Evolutionary conservation across 2,113 vertebrate genomes (phyloP), one percentile per base, ranked within the genome.

Genomic region (Daubentonia madagascariensis): DNA sequence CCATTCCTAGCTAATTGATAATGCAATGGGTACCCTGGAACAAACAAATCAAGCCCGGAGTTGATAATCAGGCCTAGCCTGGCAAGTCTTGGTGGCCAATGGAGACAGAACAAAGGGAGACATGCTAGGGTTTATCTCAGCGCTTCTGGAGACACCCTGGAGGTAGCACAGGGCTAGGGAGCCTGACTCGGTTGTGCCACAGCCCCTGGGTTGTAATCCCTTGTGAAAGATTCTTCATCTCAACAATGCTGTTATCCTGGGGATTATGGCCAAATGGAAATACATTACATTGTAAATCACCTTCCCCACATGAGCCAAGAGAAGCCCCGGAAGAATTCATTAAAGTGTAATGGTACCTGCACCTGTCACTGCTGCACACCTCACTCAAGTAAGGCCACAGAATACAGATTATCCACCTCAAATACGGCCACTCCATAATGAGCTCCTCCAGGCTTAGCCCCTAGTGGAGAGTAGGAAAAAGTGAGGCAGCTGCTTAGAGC

Each of bases 291-390:
- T 93, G 45, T 59, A 93, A 91, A 78, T 72, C 84, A 76, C 25
- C 52, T 89, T 67, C 70, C 80, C 73, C 9, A 45, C 40, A 32
- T 57, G 57, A 32, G 57, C 63, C 52, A 18, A 94, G 91, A 89
- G 73, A 96, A 67, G 50, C 43, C 70, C 93, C 83, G n/a, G 92
- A 92, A 97, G 86, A 78, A 61, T 94, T 97, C 92, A 93, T 94
- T 76, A 76, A 85, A 91, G 75, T 61, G 35, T 84, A 84, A 89
- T 67, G 72, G 79, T 52, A 35, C 63, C 45, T 81, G 28, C 23
- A 28, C 54, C 93, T 97, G 93, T 91, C 88, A 59, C 3, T 75
- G 37, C 1, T 84, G 43, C n/a, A 88, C 20, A 83, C 54, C 61
- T 90, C 91, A 52, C 50, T 93, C 72, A 37, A 20, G 75, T 1